Conservation (phyloP, 2,113 vertebrate genomes). For the Ophthalmotilapia sp. region DNA sequence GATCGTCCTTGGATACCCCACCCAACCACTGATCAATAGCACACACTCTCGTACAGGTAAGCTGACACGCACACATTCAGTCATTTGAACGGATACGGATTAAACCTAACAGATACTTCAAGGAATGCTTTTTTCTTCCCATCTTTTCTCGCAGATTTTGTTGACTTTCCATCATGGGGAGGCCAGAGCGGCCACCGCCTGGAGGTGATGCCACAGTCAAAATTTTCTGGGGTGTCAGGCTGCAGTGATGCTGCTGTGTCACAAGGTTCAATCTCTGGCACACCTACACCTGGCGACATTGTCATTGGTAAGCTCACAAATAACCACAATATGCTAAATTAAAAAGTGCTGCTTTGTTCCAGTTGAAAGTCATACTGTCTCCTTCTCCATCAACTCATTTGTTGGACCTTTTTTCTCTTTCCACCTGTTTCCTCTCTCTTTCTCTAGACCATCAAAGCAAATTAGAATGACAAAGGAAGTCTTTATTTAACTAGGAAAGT, state of each 20-base stretch:
- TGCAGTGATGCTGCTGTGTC: slow-evolving; percentile 91
- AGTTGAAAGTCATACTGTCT: neutral
- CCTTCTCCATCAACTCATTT: neutral
- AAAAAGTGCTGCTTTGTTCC: neutral
- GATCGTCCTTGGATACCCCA: slow-evolving; percentile 81
- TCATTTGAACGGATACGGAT: neutral
- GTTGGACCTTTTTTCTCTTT: neutral
- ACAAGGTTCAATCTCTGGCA: slow-evolving; percentile 87
- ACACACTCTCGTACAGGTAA: slow-evolving; percentile 83
- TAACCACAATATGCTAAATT: neutral
- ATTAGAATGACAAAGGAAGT: neutral
- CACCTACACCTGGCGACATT: slow-evolving; percentile 83
- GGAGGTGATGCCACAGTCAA: slow-evolving; percentile 89
- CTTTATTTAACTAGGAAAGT: neutral
- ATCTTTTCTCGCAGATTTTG: slow-evolving; percentile 73
- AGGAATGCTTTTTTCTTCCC: neutral
- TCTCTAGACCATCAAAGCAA: neutral
- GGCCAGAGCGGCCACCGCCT: slow-evolving; percentile 85
- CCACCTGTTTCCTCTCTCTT: neutral
- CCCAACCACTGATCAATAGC: slow-evolving; percentile 78
- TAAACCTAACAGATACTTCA: neutral
- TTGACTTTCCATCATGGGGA: slow-evolving; percentile 93
- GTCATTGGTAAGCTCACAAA: slow-evolving; percentile 76
- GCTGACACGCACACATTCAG: neutral
- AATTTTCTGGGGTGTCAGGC: slow-evolving; percentile 92